Evolutionary conservation across 2,888 invertebrate genomes (phyloP), one percentile per base, ranked within the genome.

Genomic region (Ctena decussata): DNA sequence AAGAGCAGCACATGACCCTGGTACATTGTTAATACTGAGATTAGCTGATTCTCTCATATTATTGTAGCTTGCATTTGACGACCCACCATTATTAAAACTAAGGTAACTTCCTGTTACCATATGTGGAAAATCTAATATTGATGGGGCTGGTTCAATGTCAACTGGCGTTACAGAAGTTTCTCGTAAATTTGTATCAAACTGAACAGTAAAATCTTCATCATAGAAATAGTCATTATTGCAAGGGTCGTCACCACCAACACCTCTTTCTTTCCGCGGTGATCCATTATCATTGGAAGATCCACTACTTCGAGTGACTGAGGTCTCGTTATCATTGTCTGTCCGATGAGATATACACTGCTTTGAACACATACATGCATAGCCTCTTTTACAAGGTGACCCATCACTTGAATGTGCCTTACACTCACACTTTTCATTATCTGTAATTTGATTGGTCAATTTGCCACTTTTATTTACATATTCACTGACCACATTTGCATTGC

Each of bases 161-260:
- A 89, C 90, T 0, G 91, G 80, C 27, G 90, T 89, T 1, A 91
- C 86, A 0, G 91, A 89, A 12, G 92, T 90, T 53, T 93, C 92
- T 8, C 93, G 89, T 46, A 94, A 85, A 77, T 94, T 93, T n/a
- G 94, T 92, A 75, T 93, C 94, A 85, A 93, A 94, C 80, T 93
- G 92, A 60, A 95, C 93, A 8, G 92, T 90, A 85, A 94, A 95
- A 87, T 95, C 95, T 73, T 95, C 95, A 84, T 95, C 95, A 77
- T 95, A 95, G 86, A 94, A 95, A 86, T 95, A 95, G 74, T 95
- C 95, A 84, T 94, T 95, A 89, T 94, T 94, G 73, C 93, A 90
- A 15, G 88, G 90, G 79, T 95, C 95, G 37, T 95, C 95, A 21
- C 90, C 90, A 32, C 81, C 60, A 11, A 72, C 76, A 8, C 80